Base-by-base conservation (phyloP, 2,797 vertebrate genomes). In the Somateria mollissima region DNA sequence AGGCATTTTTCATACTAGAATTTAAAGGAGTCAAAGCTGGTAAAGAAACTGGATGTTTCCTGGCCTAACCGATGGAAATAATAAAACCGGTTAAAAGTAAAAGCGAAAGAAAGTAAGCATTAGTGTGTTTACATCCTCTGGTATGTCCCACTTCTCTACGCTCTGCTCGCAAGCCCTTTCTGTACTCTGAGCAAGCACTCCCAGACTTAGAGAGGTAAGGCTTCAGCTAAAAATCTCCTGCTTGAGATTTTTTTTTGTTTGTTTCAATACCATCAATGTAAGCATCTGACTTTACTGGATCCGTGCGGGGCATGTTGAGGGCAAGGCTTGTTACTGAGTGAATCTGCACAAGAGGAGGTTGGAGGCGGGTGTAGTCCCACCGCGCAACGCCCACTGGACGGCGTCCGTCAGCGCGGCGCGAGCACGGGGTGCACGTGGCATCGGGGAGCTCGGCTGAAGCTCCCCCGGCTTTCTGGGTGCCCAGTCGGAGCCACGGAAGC, bases 191-290 rank as follows among this genome's bases (percentile, higher is more conserved):
- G 92, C 80, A 94, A 94, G 91, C 85, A 88, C 91, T 95, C 91
- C 85, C 71, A 36, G 82, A 67, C 53, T 73, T n/a, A 57, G 58
- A 90, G 67, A 73, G 89, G 84, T 92, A 89, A 94, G 91, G 92
- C 86, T 95, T 92, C 94, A 94, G 94, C 91, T 89, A 67, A 53
- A 94, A 94, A 94, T 82, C 94, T 92, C 84, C 64, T 3, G n/a
- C 22, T 11, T 45, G 80, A 94, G 83, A 79, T 43, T 64, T 66
- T 9, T 58, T 64, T 39, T 64, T 66, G 8, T 58, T 70, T n/a
- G 54, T 65, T 85, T 83, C 81, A 92, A 88, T 74, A 94, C 66
- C 34, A 16, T 43, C 86, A 60, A 47, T 67, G 58, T 73, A 90
- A 92, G 71, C 70, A 87, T 84, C 92, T 72, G 75, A 86, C 19